Conservation (phyloP, 2,113 vertebrate species). For the Micromys minutus region DNA sequence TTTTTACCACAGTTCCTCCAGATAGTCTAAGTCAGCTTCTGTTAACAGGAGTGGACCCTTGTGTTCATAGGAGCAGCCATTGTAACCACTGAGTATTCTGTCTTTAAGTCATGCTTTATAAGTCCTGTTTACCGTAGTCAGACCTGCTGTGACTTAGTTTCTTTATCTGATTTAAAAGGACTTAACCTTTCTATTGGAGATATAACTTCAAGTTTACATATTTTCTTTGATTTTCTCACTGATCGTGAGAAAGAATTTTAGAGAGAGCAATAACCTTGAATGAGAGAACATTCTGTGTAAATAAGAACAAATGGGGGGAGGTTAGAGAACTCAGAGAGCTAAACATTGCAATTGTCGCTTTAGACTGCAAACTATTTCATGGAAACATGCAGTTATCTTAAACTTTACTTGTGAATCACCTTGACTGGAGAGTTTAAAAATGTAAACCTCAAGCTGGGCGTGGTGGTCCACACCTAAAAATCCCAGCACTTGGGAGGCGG, state of each 20-base stretch:
- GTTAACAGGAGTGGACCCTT: neutral
- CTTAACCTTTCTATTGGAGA: neutral
- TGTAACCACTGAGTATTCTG: neutral
- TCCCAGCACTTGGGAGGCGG: neutral
- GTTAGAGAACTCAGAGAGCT: neutral
- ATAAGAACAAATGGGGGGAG: no score
- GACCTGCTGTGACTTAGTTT: neutral
- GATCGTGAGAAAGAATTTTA: neutral
- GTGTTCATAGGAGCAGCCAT: neutral
- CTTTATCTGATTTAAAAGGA: neutral
- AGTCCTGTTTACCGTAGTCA: neutral
- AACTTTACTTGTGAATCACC: neutral
- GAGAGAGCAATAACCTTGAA: neutral
- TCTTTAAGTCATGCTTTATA: neutral
- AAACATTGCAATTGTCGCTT: neutral
- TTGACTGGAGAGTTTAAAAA: neutral
- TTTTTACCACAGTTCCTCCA: neutral
- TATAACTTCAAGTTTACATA: neutral
- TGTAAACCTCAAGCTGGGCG: neutral
- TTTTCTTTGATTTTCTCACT: neutral
- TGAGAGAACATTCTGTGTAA: neutral
- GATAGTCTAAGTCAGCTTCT: neutral
- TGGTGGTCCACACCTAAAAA: neutral
- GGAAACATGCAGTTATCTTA: neutral
- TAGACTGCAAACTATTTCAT: neutral